A percentile compares a stretch with the other conserved stretches of the same genome.
Evolutionary conservation across 2,113 vertebrate species (phyloP).

Genomic region (Nestor notabilis): DNA sequence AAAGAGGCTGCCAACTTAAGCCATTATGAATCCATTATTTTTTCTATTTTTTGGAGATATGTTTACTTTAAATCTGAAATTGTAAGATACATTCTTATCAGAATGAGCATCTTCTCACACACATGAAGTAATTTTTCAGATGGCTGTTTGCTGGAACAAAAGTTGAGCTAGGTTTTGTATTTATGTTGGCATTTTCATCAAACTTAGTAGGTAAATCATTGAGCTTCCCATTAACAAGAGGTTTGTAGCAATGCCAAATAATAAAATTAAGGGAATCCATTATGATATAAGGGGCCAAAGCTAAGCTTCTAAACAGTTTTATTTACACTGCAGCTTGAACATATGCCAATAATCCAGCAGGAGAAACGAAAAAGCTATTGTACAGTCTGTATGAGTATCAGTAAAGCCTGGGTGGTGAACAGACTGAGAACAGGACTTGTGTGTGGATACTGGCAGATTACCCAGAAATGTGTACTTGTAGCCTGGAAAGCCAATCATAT

Average conservation of each 20-base stretch:
- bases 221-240: background rate
- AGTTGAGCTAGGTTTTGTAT: background rate
- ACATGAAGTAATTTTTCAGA: background rate
- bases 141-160: background rate
- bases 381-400: background rate
- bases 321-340: constrained; percentile 59
- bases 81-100: background rate
- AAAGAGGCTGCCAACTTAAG: background rate
- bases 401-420: background rate
- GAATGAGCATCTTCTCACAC: background rate
- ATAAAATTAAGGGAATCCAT: background rate
- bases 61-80: background rate
- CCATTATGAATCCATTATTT: background rate
- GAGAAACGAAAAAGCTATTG: constrained; percentile 20
- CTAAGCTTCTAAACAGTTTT: constrained; percentile 49
- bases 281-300: constrained; percentile 31
- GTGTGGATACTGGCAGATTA: background rate
- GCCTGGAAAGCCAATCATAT: fast-evolving
- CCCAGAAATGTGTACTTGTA: background rate
- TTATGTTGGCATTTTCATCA: background rate
- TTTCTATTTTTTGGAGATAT: background rate
- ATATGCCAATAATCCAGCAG: constrained; percentile 45
- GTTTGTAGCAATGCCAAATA: constrained; percentile 3
- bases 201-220: background rate
- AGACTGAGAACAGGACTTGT: background rate